Base-by-base conservation (phyloP, 2,797 vertebrate genomes). In the Chaetophractus vellerosus region DNA sequence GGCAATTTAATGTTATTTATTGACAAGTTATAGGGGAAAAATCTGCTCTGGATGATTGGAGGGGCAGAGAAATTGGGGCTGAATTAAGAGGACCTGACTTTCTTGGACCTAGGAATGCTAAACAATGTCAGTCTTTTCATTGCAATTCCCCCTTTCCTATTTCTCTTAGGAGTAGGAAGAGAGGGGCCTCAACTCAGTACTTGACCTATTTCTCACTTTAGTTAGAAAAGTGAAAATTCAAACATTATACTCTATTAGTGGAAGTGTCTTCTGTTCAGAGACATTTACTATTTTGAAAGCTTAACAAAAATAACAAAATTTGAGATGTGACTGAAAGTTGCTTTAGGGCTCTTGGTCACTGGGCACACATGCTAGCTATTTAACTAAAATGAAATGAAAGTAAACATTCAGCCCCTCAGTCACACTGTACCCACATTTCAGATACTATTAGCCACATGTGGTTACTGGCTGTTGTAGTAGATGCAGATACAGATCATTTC, bases 351-450 rank as follows among this genome's bases (percentile, higher is more conserved):
- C 33, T 28, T 26, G 61, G 45, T 63, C 52, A 83, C 19, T 68
- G 14, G 55, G 61, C 45, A 76, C 9, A 14, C 59, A 26, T 45
- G 45, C 5, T 52, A 41, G 52, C 76, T 86, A 63, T 63, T 48
- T 85, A 83, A 80, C 10, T 69, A 64, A 88, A 83, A 88, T 80
- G 38, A 71, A 41, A 64, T 55, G 84, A 88, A 91, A 50, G 45
- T 26, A 59, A 31, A 64, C 45, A 48, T 66, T 59, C 41, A 63
- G 16, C 68, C 87, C 41, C 18, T 83, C 10, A 89, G 28, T 72
- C 38, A 76, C 4, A 75, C 48, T 81, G 45, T 45, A 71, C 26
- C 50, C 57, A 79, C 11, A 74, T 55, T 41, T 79, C 38, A 57
- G 9, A 81, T 57, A 28, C 33, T 88, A 6, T 0, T 5, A 68